A percentile compares a stretch with the other conserved stretches of the same genome.
These are phyloP conservation scores for Lucilia cuprina DNA, from an alignment of 1,140 invertebrate genomes.

Conservation along the genomic window DNA sequence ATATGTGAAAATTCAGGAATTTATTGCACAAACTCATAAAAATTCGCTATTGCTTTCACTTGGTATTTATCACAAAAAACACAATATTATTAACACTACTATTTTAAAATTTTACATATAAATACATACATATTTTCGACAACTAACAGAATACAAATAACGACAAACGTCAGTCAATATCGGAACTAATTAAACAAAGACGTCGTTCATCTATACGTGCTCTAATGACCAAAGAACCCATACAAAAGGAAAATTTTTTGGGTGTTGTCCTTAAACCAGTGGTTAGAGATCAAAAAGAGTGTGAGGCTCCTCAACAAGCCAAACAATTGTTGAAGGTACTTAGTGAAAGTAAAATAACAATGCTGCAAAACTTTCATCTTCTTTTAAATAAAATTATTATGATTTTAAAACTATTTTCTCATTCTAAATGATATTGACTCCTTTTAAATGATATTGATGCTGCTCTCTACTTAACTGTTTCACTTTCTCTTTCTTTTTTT, in stretches of 20 bases:
- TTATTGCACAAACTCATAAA: no score
- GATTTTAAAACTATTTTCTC: no score
- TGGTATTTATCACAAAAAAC: no score
- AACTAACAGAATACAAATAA: not conserved
- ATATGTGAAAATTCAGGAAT: no score
- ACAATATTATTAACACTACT: no score
- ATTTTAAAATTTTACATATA: no score
- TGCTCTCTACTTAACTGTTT: no score
- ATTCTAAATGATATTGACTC: no score
- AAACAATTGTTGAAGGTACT: slow-evolving; percentile 61
- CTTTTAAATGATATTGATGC: no score
- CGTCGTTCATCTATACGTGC: slow-evolving; percentile 55
- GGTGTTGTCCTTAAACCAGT: slow-evolving; percentile 70
- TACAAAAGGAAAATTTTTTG: slow-evolving; percentile 64
- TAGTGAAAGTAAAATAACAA: not conserved
- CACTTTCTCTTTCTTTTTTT: no score
- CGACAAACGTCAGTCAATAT: slow-evolving; percentile 44
- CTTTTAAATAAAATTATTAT: not conserved
- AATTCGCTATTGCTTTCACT: no score
- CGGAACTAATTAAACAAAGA: slow-evolving; percentile 54
- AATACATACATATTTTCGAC: no score
- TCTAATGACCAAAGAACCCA: slow-evolving; percentile 57
- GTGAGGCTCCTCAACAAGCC: slow-evolving; percentile 62
- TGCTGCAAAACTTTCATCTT: not conserved
- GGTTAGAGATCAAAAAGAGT: slow-evolving; percentile 64